A percentile compares a stretch with the other conserved stretches of the same genome.
These are phyloP conservation scores for Punctoribates punctum DNA, from an alignment of 2,888 invertebrate genomes.

Conservation along the genomic window DNA sequence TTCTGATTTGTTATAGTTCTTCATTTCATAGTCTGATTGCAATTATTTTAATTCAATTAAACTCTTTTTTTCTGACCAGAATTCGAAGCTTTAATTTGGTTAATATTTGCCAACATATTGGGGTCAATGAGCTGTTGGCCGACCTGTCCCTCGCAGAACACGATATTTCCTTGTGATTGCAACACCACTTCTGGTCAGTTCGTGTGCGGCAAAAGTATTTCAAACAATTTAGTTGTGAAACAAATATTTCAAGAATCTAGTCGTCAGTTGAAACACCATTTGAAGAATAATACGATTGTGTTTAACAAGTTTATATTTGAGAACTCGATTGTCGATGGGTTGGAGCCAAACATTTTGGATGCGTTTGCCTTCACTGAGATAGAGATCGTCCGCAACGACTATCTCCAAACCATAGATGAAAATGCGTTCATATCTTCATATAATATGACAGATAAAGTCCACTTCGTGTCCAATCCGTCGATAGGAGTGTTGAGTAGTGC, in stretches of 20 bases:
- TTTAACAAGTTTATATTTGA: conserved; percentile 16
- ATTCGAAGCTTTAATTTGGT: not conserved
- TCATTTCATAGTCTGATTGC: not conserved
- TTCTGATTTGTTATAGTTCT: no score
- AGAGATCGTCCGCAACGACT: conserved; percentile 3
- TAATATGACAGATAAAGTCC: conserved; percentile 21
- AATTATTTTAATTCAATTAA: not conserved
- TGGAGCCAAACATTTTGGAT: not conserved
- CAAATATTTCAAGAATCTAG: conserved; percentile 37
- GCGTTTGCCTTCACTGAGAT: conserved; percentile 1
- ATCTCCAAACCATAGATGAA: not conserved
- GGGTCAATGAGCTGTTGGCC: not conserved
- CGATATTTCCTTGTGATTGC: conserved; percentile 2
- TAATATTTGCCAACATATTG: not conserved
- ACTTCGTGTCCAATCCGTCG: conserved; percentile 14
- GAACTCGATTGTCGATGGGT: not conserved
- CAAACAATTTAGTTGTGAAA: not conserved
- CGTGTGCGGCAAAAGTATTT: conserved; percentile 11
- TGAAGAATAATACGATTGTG: not conserved
- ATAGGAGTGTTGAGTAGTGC: not conserved
- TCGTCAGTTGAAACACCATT: conserved; percentile 4
- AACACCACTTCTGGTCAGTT: not conserved
- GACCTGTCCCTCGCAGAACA: not conserved
- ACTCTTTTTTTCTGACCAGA: not conserved
- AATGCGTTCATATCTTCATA: conserved; percentile 7